Conservation (phyloP, 1,140 invertebrate genomes). For the Galleria mellonella region DNA sequence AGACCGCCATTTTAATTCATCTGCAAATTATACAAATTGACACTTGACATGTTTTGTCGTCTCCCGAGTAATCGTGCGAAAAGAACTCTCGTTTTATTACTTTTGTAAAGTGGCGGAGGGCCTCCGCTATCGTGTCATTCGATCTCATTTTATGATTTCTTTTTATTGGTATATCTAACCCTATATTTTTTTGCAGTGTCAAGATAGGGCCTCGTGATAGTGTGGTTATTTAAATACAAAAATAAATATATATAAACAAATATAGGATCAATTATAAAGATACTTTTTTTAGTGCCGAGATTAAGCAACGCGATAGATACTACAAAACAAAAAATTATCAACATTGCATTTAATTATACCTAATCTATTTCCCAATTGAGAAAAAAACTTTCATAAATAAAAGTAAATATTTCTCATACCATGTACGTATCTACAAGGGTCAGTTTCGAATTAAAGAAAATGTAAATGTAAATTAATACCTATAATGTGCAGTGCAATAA, state of each 20-base stretch:
- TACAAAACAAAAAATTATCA: too few species aligned
- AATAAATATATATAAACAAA: neutral
- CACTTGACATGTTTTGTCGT: conserved; percentile 66
- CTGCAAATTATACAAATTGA: conserved; percentile 63
- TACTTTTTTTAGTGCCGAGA: too few species aligned
- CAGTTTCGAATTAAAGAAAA: too few species aligned
- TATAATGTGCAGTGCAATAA: too few species aligned
- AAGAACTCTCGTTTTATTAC: conserved; percentile 52
- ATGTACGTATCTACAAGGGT: too few species aligned
- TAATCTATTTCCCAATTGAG: too few species aligned
- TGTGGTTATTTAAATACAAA: neutral
- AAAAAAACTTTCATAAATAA: too few species aligned
- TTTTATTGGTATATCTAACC: neutral
- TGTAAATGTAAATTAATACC: too few species aligned
- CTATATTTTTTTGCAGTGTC: conserved; percentile 3
- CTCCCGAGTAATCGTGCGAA: conserved; percentile 61
- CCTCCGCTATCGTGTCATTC: conserved; percentile 17
- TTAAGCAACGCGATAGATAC: too few species aligned
- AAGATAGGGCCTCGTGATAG: conserved; percentile 3
- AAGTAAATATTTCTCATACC: too few species aligned
- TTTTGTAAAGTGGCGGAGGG: conserved; percentile 23
- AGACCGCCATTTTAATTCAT: conserved; percentile 58
- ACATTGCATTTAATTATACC: too few species aligned
- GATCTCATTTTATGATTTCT: conserved; percentile 17
- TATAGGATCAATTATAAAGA: too few species aligned